phyloP scores from a whole-genome alignment of 2,113 vertebrate species.

The Dasyornis broadbenti region DNA sequence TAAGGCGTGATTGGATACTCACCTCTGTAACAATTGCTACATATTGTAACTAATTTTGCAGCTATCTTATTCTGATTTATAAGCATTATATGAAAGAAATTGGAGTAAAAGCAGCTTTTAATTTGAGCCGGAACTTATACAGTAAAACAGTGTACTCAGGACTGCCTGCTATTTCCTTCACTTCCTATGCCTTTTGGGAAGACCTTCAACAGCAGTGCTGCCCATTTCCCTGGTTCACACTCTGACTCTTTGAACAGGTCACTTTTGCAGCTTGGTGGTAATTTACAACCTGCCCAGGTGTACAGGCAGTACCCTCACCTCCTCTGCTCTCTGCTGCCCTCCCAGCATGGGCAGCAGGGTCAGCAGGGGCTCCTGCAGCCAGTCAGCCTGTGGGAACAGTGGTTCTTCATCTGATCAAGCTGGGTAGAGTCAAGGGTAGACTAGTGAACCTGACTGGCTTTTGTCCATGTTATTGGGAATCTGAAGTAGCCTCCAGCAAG shows the following conservation, averaged over 20 bases:
- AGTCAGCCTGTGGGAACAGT: neutral
- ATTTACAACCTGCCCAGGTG: neutral
- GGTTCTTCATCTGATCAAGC: neutral
- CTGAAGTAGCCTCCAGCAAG: neutral
- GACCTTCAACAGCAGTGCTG: neutral
- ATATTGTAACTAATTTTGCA: neutral
- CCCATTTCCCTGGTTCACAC: neutral
- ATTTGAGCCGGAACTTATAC: neutral
- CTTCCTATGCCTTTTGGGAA: neutral
- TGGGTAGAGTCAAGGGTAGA: neutral
- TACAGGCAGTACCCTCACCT: fast-evolving
- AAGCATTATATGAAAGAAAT: neutral
- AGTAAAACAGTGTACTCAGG: neutral
- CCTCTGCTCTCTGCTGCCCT: neutral
- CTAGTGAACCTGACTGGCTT: neutral
- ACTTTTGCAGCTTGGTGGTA: neutral
- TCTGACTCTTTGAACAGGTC: neutral
- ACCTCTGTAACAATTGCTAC: neutral
- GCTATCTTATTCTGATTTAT: neutral
- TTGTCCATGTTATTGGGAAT: fast-evolving
- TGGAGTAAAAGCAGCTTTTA: neutral
- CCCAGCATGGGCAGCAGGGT: fast-evolving
- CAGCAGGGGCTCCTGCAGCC: neutral
- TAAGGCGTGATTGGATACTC: neutral
- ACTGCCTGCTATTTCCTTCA: neutral